Conservation (phyloP, 2,113 vertebrate species). For the Bujurquina vittata region DNA sequence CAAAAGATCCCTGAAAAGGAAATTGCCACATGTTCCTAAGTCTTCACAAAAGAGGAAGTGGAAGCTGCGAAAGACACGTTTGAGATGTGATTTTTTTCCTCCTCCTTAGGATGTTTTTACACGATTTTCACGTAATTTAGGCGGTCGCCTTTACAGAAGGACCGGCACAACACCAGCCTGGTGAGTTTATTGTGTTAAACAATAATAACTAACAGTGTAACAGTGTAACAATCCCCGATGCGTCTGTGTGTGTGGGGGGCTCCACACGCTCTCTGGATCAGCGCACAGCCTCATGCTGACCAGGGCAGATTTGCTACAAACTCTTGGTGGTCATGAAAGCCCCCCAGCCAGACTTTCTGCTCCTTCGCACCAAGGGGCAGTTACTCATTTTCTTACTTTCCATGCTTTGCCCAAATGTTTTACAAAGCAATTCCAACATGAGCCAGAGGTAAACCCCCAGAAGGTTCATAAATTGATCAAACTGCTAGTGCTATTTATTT, state of each 20-base stretch:
- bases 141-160: background rate
- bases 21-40: slow-evolving; percentile 59
- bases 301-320: background rate
- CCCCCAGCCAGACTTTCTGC: background rate
- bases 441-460: background rate
- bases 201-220: background rate
- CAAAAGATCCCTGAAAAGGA: slow-evolving; percentile 58
- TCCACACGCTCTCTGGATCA: background rate
- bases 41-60: slow-evolving; percentile 57
- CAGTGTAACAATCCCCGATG: background rate
- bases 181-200: slow-evolving; percentile 44
- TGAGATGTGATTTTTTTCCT: background rate
- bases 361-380: background rate
- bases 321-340: background rate
- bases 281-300: background rate
- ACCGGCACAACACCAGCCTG: slow-evolving; percentile 9
- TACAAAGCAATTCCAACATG: background rate
- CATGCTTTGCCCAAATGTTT: background rate
- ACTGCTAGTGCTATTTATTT: background rate
- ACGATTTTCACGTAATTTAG: slow-evolving; percentile 21
- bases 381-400: background rate
- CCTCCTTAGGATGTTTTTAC: slow-evolving; percentile 22
- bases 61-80: background rate
- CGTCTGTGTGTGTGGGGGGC: background rate
- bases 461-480: background rate